Conservation (phyloP, 2,113 vertebrate species). For the Leucosticte australis region DNA sequence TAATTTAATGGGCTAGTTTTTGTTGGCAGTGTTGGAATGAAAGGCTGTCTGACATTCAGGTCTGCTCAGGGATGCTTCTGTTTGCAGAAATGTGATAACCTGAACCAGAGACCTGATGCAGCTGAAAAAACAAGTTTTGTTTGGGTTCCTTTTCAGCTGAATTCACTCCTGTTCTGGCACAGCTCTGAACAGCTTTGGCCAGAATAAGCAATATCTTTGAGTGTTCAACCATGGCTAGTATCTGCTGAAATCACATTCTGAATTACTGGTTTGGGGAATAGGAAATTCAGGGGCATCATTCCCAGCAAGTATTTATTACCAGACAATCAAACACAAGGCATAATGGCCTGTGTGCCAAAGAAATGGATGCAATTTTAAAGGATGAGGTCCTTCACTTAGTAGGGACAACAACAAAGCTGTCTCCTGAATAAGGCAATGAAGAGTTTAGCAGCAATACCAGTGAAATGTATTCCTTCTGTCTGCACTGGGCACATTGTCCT, state of each 20-base stretch:
- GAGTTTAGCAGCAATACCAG: not conserved
- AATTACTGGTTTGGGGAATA: not conserved
- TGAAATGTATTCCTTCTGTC: not conserved
- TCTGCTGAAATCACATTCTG: slow-evolving; percentile 1
- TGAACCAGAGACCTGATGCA: not conserved
- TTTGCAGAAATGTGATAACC: not conserved
- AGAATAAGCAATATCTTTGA: not conserved
- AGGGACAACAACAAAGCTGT: not conserved
- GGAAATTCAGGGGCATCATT: not conserved
- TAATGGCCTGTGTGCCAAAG: not conserved
- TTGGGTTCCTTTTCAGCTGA: not conserved
- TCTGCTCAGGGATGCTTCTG: not conserved
- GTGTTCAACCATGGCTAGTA: not conserved
- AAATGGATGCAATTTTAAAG: not conserved
- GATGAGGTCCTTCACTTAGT: not conserved
- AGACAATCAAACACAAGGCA: not conserved
- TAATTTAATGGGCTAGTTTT: not conserved
- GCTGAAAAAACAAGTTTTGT: slow-evolving; percentile 5
- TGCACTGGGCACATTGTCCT: not conserved
- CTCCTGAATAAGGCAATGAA: not conserved
- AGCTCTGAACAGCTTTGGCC: not conserved
- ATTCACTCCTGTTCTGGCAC: slow-evolving; percentile 3
- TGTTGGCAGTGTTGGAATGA: not conserved
- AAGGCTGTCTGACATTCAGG: not conserved
- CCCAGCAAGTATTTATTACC: not conserved